phyloP scores from a whole-genome alignment of 2,797 vertebrate species.

The Eupleurogrammus muticus region DNA sequence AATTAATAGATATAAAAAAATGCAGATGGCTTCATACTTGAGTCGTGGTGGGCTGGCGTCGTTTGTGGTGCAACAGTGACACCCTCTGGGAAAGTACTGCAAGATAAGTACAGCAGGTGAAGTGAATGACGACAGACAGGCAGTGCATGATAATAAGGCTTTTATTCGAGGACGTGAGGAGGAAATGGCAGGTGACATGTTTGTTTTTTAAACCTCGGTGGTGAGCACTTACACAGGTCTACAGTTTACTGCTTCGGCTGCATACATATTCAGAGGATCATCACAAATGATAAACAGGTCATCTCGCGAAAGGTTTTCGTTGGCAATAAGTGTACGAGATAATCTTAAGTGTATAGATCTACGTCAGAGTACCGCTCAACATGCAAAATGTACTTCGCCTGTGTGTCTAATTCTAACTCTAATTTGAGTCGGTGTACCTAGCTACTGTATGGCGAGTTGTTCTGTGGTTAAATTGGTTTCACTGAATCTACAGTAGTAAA shows the following conservation, averaged over 20 bases:
- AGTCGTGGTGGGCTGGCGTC: background rate
- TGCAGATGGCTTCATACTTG: background rate
- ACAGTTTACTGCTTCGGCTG: slow-evolving; percentile 66
- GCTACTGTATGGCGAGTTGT: slow-evolving; percentile 45
- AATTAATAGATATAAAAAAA: slow-evolving; percentile 8
- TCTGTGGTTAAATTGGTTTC: slow-evolving; percentile 52
- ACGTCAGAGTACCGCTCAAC: slow-evolving; percentile 68
- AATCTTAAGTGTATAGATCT: slow-evolving; percentile 66
- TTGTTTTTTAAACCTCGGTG: slow-evolving; percentile 50
- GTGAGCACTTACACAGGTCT: slow-evolving; percentile 65
- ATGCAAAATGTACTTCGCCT: slow-evolving; percentile 77
- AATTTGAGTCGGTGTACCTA: slow-evolving; percentile 55
- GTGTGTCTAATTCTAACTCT: slow-evolving; percentile 60
- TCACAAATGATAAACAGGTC: slow-evolving; percentile 57
- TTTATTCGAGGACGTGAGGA: slow-evolving; percentile 78
- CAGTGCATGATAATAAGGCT: slow-evolving; percentile 71
- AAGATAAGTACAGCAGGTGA: background rate
- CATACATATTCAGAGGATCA: slow-evolving; percentile 62
- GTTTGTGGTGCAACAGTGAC: slow-evolving; percentile 68
- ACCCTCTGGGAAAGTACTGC: slow-evolving; percentile 63
- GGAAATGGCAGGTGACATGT: slow-evolving; percentile 59
- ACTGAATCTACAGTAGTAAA: slow-evolving; percentile 58
- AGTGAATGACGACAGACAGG: background rate
- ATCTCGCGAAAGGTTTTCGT: slow-evolving; percentile 50
- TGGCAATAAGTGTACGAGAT: slow-evolving; percentile 59